These are phyloP conservation scores for Drosophila mayri DNA, from an alignment of 1,140 invertebrate species.

Conservation along the genomic window DNA sequence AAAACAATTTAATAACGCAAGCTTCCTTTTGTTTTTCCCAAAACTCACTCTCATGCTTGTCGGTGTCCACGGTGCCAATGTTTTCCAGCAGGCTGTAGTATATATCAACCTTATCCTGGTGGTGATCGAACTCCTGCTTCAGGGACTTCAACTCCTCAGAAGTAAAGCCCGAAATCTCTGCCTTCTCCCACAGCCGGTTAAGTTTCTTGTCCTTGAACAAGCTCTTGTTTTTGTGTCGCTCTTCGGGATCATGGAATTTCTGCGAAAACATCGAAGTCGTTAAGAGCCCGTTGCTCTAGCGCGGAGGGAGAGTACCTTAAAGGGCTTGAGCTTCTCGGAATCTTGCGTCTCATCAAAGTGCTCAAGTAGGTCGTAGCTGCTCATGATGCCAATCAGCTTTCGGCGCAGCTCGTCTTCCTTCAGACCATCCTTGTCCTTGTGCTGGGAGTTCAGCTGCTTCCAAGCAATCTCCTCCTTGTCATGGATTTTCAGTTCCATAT, in stretches of 20 bases:
- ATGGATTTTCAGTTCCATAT: constrained; percentile 95
- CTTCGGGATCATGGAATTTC: constrained; percentile 87
- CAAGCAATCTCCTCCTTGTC: constrained; percentile 95
- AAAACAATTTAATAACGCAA: neutral
- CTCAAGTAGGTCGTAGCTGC: constrained; percentile 92
- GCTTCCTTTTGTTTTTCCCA: neutral
- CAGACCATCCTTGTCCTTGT: constrained; percentile 93
- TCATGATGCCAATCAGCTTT: constrained; percentile 93
- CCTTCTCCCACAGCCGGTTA: constrained; percentile 95
- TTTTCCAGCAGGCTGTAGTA: constrained; percentile 93
- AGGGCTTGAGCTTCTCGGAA: constrained; percentile 86
- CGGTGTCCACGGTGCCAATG: constrained; percentile 86
- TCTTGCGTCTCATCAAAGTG: constrained; percentile 90
- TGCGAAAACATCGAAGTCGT: constrained; percentile 27
- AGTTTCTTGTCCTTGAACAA: constrained; percentile 96
- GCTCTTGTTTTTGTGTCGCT: constrained; percentile 89
- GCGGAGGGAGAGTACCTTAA: constrained; percentile 79
- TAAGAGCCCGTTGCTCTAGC: neutral
- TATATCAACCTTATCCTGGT: constrained; percentile 96
- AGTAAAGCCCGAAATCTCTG: constrained; percentile 93
- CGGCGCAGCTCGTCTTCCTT: constrained; percentile 93
- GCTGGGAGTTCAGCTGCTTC: constrained; percentile 93
- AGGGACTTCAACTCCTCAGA: constrained; percentile 92
- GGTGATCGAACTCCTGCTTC: constrained; percentile 95
- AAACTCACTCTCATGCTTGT: constrained; percentile 88